Evolutionary conservation across 2,888 invertebrate species (phyloP).

Genomic region (Lomographa bimaculata): DNA sequence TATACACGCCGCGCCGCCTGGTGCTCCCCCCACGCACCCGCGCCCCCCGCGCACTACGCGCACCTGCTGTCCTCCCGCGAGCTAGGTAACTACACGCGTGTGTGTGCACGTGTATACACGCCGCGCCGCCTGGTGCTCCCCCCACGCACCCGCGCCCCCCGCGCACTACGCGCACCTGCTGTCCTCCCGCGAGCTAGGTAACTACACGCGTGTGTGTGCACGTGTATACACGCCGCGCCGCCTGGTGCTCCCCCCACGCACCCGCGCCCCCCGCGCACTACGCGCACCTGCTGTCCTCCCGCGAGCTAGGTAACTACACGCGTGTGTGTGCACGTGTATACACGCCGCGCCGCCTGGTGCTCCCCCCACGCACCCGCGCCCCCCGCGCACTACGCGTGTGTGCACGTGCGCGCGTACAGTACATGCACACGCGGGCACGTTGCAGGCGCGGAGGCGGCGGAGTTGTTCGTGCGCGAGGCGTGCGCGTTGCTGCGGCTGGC

Average conservation of each 20-base stretch:
- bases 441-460: conserved; percentile 90
- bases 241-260: conserved; percentile 66
- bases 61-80: conserved; percentile 42
- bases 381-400: conserved; percentile 53
- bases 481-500: conserved; percentile 95
- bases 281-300: conserved; percentile 46
- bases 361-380: conserved; percentile 58
- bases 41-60: conserved; percentile 58
- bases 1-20: too few relatives aligned
- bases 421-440: conserved; percentile 60
- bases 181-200: neutral
- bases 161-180: conserved; percentile 57
- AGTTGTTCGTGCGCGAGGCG: conserved; percentile 96
- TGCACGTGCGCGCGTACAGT: conserved; percentile 5
- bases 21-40: conserved; percentile 61
- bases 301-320: conserved; percentile 3
- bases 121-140: conserved; percentile 73
- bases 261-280: conserved; percentile 60
- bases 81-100: conserved; percentile 36
- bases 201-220: conserved; percentile 60
- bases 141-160: conserved; percentile 59
- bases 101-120: conserved; percentile 70
- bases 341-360: conserved; percentile 77
- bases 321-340: conserved; percentile 70
- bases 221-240: too few relatives aligned